These are phyloP conservation scores for Scophthalmus maximus DNA, from an alignment of 2,113 vertebrate genomes.

Conservation along the genomic window DNA sequence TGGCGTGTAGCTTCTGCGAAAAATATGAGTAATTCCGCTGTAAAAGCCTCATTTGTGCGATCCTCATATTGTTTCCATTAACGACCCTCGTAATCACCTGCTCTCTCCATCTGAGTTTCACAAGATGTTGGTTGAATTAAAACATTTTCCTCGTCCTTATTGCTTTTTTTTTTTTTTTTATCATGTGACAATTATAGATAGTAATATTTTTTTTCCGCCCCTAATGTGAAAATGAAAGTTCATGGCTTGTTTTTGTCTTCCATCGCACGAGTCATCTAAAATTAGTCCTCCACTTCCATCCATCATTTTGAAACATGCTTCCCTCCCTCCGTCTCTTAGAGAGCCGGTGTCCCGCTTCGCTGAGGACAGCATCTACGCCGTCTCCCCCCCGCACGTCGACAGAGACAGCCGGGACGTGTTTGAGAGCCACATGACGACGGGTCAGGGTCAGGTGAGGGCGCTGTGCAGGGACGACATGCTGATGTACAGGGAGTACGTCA, in stretches of 20 bases:
- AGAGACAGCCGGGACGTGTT: constrained; percentile 88
- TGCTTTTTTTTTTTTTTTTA: no score
- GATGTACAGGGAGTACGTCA: constrained; percentile 93
- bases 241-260: no score
- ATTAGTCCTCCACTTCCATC: no score
- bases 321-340: constrained; percentile 67
- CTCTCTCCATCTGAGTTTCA: constrained; percentile 4
- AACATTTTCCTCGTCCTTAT: no score
- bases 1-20: constrained; percentile 28
- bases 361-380: constrained; percentile 89
- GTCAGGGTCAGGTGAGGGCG: constrained; percentile 86
- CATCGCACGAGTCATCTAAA: background rate
- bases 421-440: constrained; percentile 87
- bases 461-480: constrained; percentile 88
- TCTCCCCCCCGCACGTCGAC: constrained; percentile 86
- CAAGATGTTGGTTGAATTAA: background rate
- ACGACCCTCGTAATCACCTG: constrained; percentile 3
- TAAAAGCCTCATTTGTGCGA: constrained; percentile 4
- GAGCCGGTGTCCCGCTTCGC: constrained; percentile 89
- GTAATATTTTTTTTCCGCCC: no score
- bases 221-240: no score
- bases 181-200: no score
- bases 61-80: constrained; percentile 29
- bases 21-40: constrained; percentile 40
- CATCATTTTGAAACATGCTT: background rate